Conservation (phyloP, 2,888 invertebrate species). For the Cenopis cana region DNA sequence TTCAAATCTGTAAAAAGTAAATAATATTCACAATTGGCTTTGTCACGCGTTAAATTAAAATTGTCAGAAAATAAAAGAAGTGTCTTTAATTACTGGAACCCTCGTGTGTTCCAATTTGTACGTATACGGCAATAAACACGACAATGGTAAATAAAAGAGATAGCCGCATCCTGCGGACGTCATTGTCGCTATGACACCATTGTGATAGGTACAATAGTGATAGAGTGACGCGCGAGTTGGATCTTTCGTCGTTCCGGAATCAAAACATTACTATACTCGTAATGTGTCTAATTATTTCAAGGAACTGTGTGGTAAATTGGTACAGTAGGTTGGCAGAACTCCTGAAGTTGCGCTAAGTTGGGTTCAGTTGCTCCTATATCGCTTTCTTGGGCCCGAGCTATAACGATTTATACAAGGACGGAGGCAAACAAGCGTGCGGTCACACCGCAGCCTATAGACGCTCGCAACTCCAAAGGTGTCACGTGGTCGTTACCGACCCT, state of each 20-base stretch:
- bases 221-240: slow-evolving; percentile 27
- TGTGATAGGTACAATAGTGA: slow-evolving; percentile 32
- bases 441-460: too few relatives aligned
- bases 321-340: too few relatives aligned
- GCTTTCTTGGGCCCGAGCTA: too few relatives aligned
- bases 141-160: slow-evolving; percentile 55
- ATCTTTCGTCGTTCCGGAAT: background rate
- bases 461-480: too few relatives aligned
- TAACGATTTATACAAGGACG: too few relatives aligned
- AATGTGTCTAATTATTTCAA: background rate
- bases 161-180: slow-evolving; percentile 51
- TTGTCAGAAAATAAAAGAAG: background rate
- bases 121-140: slow-evolving; percentile 41
- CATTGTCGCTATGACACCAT: slow-evolving; percentile 50
- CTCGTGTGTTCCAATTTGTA: slow-evolving; percentile 12
- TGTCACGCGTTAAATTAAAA: background rate
- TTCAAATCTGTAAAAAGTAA: background rate
- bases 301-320: background rate
- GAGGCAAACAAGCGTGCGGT: too few relatives aligned
- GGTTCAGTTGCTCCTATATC: too few relatives aligned
- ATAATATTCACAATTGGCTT: background rate
- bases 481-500: too few relatives aligned
- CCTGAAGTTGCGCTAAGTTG: too few relatives aligned
- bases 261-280: background rate
- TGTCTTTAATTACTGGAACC: background rate